Evolutionary conservation across 2,113 vertebrate species (phyloP), one percentile per base, ranked within the genome.

Genomic region (Dicrurus megarhynchus): DNA sequence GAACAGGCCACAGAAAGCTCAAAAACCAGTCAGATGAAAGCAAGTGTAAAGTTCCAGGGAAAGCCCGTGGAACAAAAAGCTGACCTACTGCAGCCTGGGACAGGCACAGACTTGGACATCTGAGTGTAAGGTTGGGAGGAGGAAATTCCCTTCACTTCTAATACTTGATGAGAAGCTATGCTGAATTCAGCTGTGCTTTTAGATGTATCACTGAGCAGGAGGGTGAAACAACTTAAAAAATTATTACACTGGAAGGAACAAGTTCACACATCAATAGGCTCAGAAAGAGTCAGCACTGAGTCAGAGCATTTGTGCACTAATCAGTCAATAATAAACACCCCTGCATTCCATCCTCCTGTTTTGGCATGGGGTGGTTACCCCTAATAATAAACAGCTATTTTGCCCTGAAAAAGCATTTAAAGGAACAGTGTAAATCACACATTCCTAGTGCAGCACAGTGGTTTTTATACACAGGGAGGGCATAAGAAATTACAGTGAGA

Each of bases 401-500:
- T 52, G 11, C 67, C 70, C 55, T 74, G 63, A 79, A 74, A 70
- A 81, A 49, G 26, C 56, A 69, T 70, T 64, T 65, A 63, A 73
- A 83, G 55, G 18, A 85, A 27, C 35, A 16, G 13, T 18, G 37
- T 26, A 65, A 91, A 81, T 39, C 50, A 56, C 60, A 39, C 16
- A 33, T 18, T 68, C 46, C 57, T 57, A 4, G 12, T 6, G 28
- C 5, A 75, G 33, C 32, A 55, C 7, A 39, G 18, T 30, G 7
- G 1, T 4, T 82, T 71, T 37, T 53, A 46, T 24, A 33, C 0
- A 0, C 15, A 57, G 59, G 16, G 86, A 35, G 6, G 7, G 19
- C 16, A 19, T 5, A 28, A 74, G 69, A 89, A 87, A 85, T 28
- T 12, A 60, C 37, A 79, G 41, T 4, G 41, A 78, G 42, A 90